phyloP scores from a whole-genome alignment of 37 sponge, comb jelly and placozoan species.

The Dysidea cf. avara region DNA sequence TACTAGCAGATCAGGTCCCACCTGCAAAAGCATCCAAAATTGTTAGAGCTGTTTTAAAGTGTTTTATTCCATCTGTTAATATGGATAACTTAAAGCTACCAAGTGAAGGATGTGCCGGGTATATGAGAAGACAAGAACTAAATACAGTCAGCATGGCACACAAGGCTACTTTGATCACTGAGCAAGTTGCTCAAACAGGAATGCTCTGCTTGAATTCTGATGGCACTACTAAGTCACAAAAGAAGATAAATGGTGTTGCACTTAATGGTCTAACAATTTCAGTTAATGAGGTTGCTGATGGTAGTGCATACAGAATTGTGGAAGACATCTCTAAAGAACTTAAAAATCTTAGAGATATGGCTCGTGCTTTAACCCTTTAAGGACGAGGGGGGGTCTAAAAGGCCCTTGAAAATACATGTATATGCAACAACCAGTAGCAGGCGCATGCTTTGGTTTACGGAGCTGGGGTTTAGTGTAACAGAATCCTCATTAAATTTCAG shows the following conservation, averaged over 20 bases:
- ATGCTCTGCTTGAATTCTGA: slow-evolving; percentile 17
- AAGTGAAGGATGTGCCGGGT: slow-evolving; percentile 23
- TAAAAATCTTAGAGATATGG: slow-evolving; percentile 23
- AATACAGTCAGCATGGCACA: slow-evolving; percentile 26
- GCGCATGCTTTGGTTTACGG: no score
- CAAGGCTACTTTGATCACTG: slow-evolving; percentile 15
- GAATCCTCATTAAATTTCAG: no score
- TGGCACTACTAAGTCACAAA: slow-evolving; percentile 33
- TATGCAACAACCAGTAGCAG: no score
- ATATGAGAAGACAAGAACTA: slow-evolving; percentile 39
- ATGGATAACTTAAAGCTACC: slow-evolving; percentile 16
- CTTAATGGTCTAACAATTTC: slow-evolving; percentile 24
- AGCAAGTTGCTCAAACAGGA: no score
- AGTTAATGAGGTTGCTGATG: slow-evolving; percentile 45
- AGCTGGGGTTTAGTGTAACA: no score
- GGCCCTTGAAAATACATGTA: no score
- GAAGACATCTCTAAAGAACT: slow-evolving; percentile 31
- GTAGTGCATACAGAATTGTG: slow-evolving; percentile 33
- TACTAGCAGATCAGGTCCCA: slow-evolving; percentile 19
- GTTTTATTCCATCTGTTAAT: slow-evolving; percentile 16
- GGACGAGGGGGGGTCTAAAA: no score
- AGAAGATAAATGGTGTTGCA: slow-evolving; percentile 29
- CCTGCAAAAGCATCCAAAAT: slow-evolving; percentile 17
- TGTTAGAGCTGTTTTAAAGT: slow-evolving; percentile 20
- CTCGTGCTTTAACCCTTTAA: slow-evolving; percentile 18